Conservation (phyloP, 2,888 invertebrate species). For the Cartodere bifasciata region DNA sequence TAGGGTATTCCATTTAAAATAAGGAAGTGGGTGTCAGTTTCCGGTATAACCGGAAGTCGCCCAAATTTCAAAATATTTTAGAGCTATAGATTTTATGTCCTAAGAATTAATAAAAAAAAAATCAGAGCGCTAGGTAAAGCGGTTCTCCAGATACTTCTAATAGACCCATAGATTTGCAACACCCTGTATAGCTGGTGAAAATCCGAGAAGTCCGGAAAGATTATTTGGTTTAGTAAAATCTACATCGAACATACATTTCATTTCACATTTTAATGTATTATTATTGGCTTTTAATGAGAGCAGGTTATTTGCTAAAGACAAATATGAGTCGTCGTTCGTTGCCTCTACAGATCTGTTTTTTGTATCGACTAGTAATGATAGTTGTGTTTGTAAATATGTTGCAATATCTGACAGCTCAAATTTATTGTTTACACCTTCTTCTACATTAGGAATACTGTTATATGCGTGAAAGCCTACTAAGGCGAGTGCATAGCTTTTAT, state of each 20-base stretch:
- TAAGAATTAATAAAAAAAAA: too few relatives aligned
- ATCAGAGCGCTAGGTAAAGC: too few relatives aligned
- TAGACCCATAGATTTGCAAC: too few relatives aligned
- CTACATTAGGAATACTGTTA: slow-evolving; percentile 8
- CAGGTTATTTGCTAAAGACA: slow-evolving; percentile 1
- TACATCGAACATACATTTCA: background rate
- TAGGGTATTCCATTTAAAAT: too few relatives aligned
- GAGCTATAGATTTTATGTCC: too few relatives aligned
- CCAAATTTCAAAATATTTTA: too few relatives aligned
- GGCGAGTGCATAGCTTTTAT: slow-evolving; percentile 5
- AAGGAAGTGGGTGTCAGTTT: too few relatives aligned
- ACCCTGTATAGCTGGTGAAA: slow-evolving; percentile 10
- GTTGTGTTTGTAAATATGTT: background rate
- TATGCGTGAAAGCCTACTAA: slow-evolving; percentile 6
- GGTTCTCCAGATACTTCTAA: too few relatives aligned
- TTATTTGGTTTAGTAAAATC: slow-evolving; percentile 7
- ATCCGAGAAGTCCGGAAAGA: slow-evolving; percentile 19
- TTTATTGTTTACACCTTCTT: background rate
- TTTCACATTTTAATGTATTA: slow-evolving; percentile 6
- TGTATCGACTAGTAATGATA: background rate
- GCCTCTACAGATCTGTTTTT: background rate
- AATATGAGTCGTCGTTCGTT: background rate
- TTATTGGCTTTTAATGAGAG: slow-evolving; percentile 6
- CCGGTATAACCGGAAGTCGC: too few relatives aligned
- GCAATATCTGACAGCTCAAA: slow-evolving; percentile 6